Conservation (phyloP, 2,797 vertebrate species). For the Sebastes miniatus region DNA sequence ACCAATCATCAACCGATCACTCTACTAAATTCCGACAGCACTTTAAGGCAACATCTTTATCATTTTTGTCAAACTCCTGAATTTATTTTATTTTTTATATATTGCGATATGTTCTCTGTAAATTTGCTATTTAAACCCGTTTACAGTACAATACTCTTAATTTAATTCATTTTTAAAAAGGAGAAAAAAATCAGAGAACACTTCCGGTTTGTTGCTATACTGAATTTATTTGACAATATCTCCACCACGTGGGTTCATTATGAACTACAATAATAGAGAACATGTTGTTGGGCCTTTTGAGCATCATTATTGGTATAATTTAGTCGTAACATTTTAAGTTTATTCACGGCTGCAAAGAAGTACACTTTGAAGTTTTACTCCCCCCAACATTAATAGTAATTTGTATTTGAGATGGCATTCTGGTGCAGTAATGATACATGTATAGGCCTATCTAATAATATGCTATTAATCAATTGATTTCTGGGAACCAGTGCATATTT, state of each 20-base stretch:
- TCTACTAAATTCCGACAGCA: neutral
- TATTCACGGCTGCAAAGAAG: neutral
- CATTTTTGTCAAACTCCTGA: neutral
- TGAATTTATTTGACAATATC: neutral
- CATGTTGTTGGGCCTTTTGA: neutral
- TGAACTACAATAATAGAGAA: neutral
- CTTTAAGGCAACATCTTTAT: neutral
- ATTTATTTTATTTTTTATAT: too few species aligned
- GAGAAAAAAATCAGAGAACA: too few species aligned
- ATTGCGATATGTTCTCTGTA: accelerated
- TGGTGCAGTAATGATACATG: neutral
- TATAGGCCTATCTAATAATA: neutral
- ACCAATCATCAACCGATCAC: too few species aligned
- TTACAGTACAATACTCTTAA: neutral
- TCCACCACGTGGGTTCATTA: neutral
- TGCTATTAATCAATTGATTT: neutral
- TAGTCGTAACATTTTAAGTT: neutral
- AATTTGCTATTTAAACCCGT: neutral
- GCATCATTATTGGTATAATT: neutral
- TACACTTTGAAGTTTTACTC: neutral
- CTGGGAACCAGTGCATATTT: neutral
- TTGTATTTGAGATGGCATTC: neutral
- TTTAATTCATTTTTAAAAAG: neutral
- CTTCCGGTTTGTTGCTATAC: neutral
- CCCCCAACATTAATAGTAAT: too few species aligned